Evolutionary conservation across 2,888 invertebrate genomes (phyloP).

Genomic region (Andrena bucephala): DNA sequence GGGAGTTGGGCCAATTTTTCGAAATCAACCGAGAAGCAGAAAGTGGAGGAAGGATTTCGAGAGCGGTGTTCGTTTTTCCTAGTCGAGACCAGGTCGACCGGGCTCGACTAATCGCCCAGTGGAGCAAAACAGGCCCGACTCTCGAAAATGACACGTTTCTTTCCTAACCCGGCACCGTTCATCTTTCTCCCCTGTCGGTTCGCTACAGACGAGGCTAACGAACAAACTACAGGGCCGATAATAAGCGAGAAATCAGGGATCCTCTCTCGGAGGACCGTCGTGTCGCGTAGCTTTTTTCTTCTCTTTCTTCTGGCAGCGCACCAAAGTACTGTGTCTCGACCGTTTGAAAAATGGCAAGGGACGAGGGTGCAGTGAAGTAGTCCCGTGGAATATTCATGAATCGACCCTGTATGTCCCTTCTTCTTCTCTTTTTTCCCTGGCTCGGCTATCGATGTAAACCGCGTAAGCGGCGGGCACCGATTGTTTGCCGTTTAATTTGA

Average conservation of each 20-base stretch:
- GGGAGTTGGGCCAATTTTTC: not conserved
- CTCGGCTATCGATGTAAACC: conserved; percentile 34
- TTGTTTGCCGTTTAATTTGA: conserved; percentile 53
- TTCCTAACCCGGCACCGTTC: not conserved
- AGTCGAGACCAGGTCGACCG: conserved; percentile 4
- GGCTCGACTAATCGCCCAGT: conserved; percentile 24
- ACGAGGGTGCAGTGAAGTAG: conserved; percentile 16
- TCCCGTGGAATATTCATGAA: conserved; percentile 8
- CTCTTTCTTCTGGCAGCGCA: conserved; percentile 45
- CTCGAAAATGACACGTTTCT: conserved; percentile 23
- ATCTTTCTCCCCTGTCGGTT: not conserved
- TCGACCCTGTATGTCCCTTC: not conserved
- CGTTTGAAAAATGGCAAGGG: conserved; percentile 49
- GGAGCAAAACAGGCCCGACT: conserved; percentile 16
- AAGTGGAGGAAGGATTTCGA: not conserved
- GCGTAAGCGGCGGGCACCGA: conserved; percentile 16
- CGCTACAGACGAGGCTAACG: conserved; percentile 27
- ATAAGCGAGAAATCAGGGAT: conserved; percentile 50
- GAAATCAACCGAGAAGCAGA: not conserved
- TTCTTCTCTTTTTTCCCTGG: conserved; percentile 3
- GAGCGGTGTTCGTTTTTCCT: not conserved
- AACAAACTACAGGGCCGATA: conserved; percentile 49
- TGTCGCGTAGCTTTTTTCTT: conserved; percentile 29
- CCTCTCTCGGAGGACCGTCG: conserved; percentile 15
- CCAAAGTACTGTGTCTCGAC: conserved; percentile 51